These are phyloP conservation scores for Heliothis virescens DNA, from an alignment of 1,140 invertebrate genomes.

Conservation along the genomic window DNA sequence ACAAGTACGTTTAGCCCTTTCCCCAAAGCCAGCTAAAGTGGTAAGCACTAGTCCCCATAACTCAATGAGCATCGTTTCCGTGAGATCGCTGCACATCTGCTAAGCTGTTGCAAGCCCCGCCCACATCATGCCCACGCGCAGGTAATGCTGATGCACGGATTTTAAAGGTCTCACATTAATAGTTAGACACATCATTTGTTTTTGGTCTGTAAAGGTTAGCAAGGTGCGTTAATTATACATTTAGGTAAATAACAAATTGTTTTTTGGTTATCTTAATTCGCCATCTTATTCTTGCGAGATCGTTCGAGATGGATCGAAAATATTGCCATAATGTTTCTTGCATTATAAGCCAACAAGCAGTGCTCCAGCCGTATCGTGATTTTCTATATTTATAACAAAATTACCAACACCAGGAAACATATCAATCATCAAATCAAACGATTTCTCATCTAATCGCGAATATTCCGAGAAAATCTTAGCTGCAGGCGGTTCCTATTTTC, in stretches of 20 bases:
- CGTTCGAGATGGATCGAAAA: neutral
- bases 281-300: neutral
- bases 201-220: constrained; percentile 6
- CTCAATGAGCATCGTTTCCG: constrained; percentile 43
- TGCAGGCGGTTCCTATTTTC: constrained; percentile 31
- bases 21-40: neutral
- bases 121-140: constrained; percentile 54
- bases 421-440: constrained; percentile 39
- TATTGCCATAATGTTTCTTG: neutral
- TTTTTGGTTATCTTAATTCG: too few relatives aligned
- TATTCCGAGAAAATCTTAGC: constrained; percentile 35
- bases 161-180: constrained; percentile 40
- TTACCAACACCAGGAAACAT: constrained; percentile 30
- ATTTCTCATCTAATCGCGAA: constrained; percentile 40
- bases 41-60: constrained; percentile 12
- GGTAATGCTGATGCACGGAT: constrained; percentile 53
- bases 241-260: neutral
- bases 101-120: constrained; percentile 48
- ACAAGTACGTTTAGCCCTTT: neutral
- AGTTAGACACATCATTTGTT: constrained; percentile 21
- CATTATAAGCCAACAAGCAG: neutral
- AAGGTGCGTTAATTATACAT: neutral
- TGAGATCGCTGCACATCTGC: constrained; percentile 42
- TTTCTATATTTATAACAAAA: constrained; percentile 22
- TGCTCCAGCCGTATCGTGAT: constrained; percentile 1